Base-by-base conservation (phyloP, 1,140 invertebrate species). In the Patella vulgata region DNA sequence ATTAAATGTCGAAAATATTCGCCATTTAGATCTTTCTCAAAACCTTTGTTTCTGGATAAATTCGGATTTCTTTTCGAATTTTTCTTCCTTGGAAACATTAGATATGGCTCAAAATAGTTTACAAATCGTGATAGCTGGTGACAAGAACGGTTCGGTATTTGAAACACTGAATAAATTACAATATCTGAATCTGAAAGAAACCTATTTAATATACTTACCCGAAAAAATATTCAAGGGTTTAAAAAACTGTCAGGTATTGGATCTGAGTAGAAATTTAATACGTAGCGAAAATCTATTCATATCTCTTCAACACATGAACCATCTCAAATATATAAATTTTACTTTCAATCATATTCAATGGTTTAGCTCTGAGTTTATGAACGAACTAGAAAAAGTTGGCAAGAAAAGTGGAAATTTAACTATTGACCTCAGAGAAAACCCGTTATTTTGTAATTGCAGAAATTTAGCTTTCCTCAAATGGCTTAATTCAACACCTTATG, bases 391-490 rank as follows among this genome's bases (percentile, higher is more conserved):
- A 23, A 27, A 23, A 12, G 14, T 60, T 12, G 14, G 53, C 0
- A 5, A 5, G 2, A 30, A 11, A 1, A 27, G 39, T 31, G 0
- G 28, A 12, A 52, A 61, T 6, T 27, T 74, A 3, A 43, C 6
- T 2, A 48, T 72, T 0, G 36, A 64, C 40, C 17, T 75, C 11
- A 56, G 27, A 12, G 36, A 33, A 30, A 65, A 63, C 46, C 39
- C 44, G 2, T 39, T 75, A n/a, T 9, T 28, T 11, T 75, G 73
- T 39, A 63, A 44, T 5, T 75, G 70, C 53, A 43, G 60, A 28
- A 68, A 63, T 25, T 17, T 70, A 11, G 9, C 56, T 1, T 69
- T 70, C 23, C 30, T 75, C 12, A 36, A 51, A 5, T 75, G 73
- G 73, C 59, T 74, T 36, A 19, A 30, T n/a, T n/a, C n/a, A n/a